Percentiles rank a stretch among this genome's conserved stretches.
These are phyloP conservation scores for Trachelus iudaicus DNA, from an alignment of 2,888 invertebrate genomes.

Conservation along the genomic window DNA sequence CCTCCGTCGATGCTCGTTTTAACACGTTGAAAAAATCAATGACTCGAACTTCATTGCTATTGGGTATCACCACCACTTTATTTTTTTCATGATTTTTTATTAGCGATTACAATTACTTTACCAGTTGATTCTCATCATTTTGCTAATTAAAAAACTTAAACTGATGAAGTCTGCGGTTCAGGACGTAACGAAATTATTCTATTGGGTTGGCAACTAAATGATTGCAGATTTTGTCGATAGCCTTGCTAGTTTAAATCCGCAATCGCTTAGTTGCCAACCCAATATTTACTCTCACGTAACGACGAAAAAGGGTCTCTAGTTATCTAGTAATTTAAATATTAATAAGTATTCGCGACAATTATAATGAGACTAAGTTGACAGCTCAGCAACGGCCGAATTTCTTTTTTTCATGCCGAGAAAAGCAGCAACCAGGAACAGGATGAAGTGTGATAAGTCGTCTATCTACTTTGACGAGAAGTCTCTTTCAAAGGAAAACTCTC, in stretches of 20 bases:
- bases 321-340: background rate
- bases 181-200: background rate
- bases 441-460: background rate
- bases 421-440: background rate
- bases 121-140: background rate
- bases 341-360: background rate
- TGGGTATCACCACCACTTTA: background rate
- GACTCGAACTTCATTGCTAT: background rate
- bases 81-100: background rate
- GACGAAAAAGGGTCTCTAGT: background rate
- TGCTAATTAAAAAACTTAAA: background rate
- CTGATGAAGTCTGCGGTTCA: background rate
- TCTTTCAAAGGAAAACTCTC: background rate
- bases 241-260: too few species aligned
- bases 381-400: background rate
- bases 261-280: too few species aligned
- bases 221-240: too few species aligned
- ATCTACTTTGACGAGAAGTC: background rate
- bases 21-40: background rate
- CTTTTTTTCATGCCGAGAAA: background rate
- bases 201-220: background rate
- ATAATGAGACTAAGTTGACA: background rate
- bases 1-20: background rate
- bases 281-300: background rate
- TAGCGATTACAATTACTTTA: background rate